Conservation (phyloP, 2,113 vertebrate genomes). For the Colinus virginianus region DNA sequence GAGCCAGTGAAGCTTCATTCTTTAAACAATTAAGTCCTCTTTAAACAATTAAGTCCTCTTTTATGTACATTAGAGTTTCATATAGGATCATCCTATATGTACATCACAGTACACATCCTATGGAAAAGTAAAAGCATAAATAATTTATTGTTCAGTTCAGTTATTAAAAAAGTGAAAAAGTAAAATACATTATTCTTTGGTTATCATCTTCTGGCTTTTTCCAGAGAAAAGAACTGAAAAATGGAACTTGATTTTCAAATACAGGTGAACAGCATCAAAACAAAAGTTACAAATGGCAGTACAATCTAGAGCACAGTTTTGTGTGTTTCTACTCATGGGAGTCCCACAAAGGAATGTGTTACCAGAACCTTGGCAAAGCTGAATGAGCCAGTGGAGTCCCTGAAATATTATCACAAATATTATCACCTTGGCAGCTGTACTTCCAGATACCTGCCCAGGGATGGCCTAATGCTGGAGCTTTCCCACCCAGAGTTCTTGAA, state of each 20-base stretch:
- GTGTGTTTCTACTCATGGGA: not conserved
- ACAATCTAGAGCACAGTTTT: not conserved
- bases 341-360: not conserved
- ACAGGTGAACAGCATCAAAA: not conserved
- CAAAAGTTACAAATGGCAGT: not conserved
- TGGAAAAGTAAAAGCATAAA: not conserved
- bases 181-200: not conserved
- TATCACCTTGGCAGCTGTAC: rapidly evolving
- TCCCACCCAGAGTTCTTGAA: not conserved
- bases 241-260: rapidly evolving
- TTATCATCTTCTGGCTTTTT: not conserved
- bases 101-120: not conserved
- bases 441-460: not conserved
- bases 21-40: not conserved
- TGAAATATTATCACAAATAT: not conserved
- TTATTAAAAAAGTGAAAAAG: not conserved
- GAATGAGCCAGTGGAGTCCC: not conserved
- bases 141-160: not conserved
- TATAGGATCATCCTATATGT: rapidly evolving
- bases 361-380: not conserved
- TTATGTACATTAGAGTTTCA: not conserved
- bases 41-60: not conserved
- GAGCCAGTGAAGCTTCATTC: not conserved
- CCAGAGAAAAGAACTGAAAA: not conserved
- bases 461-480: not conserved